Base-by-base conservation (phyloP, 2,888 invertebrate genomes). In the Arge pagana region DNA sequence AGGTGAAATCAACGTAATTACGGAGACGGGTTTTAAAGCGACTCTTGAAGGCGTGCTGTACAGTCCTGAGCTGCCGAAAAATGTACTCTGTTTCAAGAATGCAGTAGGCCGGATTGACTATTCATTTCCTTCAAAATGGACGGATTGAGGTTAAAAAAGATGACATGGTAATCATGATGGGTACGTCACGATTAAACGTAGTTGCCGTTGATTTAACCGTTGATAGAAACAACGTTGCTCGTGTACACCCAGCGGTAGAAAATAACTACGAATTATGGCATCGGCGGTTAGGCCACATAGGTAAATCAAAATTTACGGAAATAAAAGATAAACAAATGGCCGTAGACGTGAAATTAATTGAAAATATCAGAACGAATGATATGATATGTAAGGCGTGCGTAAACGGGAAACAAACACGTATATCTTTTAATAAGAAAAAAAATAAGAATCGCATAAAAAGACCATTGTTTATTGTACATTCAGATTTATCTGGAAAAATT, bases 371-470 rank as follows among this genome's bases (percentile, higher is more conserved):
- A 41, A 40, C 49, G 10, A 40, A 10, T 26, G 26, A 53, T 24
- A 36, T 49, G 31, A 11, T 43, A 16, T 53, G 53, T 42, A 43
- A 53, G 43, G n/a, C n/a, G n/a, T n/a, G n/a, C n/a, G n/a, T n/a
- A n/a, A n/a, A n/a, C 54, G 70, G 70, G 11, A 73, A 75, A 59
- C 70, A 71, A 62, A 55, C 58, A n/a, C 63, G 71, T 54, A 49
- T 67, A 11, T 65, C 68, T 21, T 74, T 74, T 62, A 58, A 61
- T 39, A 48, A 49, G 16, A n/a, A n/a, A 7, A 48, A 49, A 49
- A 21, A 53, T 33, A 49, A 42, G 19, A 2, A 42, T 23, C 30
- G 69, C 55, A 61, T 65, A 19, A 59, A 56, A 33, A 57, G 68
- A 58, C 68, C 72, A 11, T 56, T 72, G 24, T 69, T 68, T 59